Conservation (phyloP, 2,113 vertebrate species). For the Platycercus adscitus region DNA sequence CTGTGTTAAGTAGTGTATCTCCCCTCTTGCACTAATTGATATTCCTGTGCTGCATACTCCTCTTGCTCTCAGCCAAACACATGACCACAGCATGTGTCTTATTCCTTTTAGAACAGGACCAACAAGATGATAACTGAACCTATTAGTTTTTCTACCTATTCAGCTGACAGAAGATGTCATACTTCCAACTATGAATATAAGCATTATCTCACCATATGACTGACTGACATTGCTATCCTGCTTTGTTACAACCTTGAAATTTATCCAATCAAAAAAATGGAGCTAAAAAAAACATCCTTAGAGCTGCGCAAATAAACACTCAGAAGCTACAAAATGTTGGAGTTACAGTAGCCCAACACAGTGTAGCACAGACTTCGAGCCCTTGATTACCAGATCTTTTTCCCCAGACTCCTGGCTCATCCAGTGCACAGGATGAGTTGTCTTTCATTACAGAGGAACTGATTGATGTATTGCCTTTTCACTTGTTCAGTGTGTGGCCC, state of each 20-base stretch:
- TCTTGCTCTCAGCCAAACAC: neutral
- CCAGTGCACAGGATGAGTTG: neutral
- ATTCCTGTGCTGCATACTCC: neutral
- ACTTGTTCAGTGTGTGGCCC: neutral
- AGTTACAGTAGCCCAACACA: neutral
- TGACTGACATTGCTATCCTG: neutral
- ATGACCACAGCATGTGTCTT: neutral
- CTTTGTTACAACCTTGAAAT: neutral
- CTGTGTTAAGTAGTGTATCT: neutral
- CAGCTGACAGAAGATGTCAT: neutral
- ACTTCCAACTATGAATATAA: neutral
- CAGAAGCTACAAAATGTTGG: neutral
- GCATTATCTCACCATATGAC: neutral
- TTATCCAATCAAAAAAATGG: neutral
- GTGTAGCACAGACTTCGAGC: neutral
- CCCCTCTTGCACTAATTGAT: neutral
- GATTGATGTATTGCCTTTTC: neutral
- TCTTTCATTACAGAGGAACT: neutral
- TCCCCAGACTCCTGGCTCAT: neutral
- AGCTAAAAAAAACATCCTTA: neutral
- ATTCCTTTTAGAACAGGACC: neutral
- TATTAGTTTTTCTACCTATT: neutral
- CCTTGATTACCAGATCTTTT: neutral
- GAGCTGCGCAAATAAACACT: neutral
- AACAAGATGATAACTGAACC: neutral